phyloP scores from a whole-genome alignment of 2,888 invertebrate genomes.

The Deilephila elpenor region DNA sequence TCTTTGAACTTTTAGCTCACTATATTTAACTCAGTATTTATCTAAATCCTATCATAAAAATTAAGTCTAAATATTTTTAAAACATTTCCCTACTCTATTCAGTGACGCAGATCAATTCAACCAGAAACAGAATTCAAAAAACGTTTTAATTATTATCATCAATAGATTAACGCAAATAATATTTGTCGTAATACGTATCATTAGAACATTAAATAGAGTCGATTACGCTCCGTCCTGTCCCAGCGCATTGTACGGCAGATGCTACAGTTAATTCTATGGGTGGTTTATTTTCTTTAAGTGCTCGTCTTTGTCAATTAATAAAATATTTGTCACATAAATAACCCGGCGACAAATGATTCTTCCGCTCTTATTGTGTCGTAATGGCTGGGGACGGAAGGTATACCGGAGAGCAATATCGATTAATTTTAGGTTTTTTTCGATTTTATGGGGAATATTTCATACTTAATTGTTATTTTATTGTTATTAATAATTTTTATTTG shows the following conservation, averaged over 20 bases:
- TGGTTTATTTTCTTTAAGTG: conserved; percentile 61
- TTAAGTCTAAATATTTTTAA: no score
- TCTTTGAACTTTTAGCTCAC: no score
- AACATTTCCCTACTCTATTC: no score
- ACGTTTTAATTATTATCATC: no score
- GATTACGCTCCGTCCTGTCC: no score
- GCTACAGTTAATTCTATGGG: conserved; percentile 64
- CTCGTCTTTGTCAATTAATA: conserved; percentile 72
- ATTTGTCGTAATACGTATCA: not conserved
- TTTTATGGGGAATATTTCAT: not conserved
- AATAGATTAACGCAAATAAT: no score
- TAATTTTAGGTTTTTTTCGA: not conserved
- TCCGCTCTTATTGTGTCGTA: conserved; percentile 51
- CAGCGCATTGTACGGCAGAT: conserved; percentile 47
- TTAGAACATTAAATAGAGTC: not conserved
- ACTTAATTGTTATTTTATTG: no score
- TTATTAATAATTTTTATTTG: no score
- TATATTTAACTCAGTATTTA: no score
- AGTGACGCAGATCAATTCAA: no score
- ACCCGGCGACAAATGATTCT: conserved; percentile 65
- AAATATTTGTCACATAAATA: conserved; percentile 81
- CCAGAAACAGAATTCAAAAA: no score
- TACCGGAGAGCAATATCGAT: not conserved
- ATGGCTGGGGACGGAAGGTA: conserved; percentile 1
- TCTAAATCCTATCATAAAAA: no score